phyloP scores from a whole-genome alignment of 2,113 vertebrate species.

The Planiliza haematocheilus region DNA sequence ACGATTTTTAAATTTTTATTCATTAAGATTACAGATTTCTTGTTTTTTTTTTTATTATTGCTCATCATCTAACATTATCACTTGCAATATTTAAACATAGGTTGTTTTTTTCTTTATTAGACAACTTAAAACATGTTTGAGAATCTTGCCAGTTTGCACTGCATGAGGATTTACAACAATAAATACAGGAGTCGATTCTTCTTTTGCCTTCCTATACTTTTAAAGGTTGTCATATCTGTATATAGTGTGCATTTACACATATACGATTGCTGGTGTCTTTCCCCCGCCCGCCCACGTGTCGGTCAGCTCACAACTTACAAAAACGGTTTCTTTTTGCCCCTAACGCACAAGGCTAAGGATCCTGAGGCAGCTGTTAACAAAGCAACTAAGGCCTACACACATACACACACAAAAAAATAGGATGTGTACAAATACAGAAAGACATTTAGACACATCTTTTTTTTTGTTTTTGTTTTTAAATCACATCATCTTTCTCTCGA shows the following conservation, averaged over 20 bases:
- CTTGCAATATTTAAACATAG: constrained; percentile 92
- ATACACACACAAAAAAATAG: constrained; percentile 5
- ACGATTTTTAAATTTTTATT: constrained; percentile 80
- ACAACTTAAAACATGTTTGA: constrained; percentile 82
- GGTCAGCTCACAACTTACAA: constrained; percentile 56
- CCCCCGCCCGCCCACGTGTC: constrained; percentile 69
- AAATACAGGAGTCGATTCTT: constrained; percentile 84
- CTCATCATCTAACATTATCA: constrained; percentile 95
- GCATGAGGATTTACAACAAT: constrained; percentile 85
- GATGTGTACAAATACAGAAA: constrained; percentile 39
- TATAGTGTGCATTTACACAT: constrained; percentile 73
- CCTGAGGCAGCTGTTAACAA: constrained; percentile 77
- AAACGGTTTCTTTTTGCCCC: constrained; percentile 35
- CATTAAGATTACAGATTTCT: constrained; percentile 94
- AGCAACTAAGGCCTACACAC: constrained; percentile 58
- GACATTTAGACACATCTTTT: constrained; percentile 25
- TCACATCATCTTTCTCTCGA: constrained; percentile 10
- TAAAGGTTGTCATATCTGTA: constrained; percentile 74
- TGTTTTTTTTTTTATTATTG: constrained; percentile 92
- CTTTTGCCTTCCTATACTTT: constrained; percentile 78
- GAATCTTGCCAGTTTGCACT: constrained; percentile 79
- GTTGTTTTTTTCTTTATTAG: constrained; percentile 75
- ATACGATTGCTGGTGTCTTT: constrained; percentile 90
- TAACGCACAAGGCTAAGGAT: constrained; percentile 63
- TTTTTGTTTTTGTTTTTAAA: too few species aligned